Evolutionary conservation across 2,797 vertebrate genomes (phyloP), one percentile per base, ranked within the genome.

Genomic region (Trachops cirrhosus): DNA sequence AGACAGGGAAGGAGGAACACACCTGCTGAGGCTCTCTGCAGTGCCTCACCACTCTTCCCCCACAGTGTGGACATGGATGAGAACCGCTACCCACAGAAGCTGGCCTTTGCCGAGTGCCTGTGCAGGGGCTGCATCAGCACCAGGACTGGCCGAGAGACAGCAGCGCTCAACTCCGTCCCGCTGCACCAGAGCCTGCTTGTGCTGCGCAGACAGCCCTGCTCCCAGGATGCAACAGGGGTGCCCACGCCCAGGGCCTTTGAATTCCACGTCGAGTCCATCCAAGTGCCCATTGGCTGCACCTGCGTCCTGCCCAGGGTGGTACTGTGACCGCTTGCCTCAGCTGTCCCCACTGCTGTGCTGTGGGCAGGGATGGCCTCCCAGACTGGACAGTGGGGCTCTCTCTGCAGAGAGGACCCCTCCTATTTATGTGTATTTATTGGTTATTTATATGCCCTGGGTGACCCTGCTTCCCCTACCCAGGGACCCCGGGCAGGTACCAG

Each of bases 71-170:
- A 98, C 4, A 75, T 59, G 0, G 97, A 98, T 0, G 73, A 97
- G 95, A 96, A 98, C 57, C 98, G 99, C 62, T 99, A 98, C 85
- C 99, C 99, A 0, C 92, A 89, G 73, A 96, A 97, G 57, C 97
- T 99, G 46, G 97, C 98, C 0, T 98, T 99, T 5, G 99, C 99
- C 0, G 87, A 98, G 95, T 99, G 99, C 80, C 98, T 99, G 54
- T 99, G 99, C 93, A 14, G 59, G 0, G 99, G 99, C 34, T 99
- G 99, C 97, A 98, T 99, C 88, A 97, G 98, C 0, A n/a, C 97
- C 39, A 95, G 93, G 39, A 97, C 96, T 0, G 97, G 98, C 0
- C 87, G 46, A 0, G 98, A 99, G 96, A 98, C 97, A 0, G 9
- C 50, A 0, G 84, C 98, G 1, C 99, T 99, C 97, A 99, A 98